Evolutionary conservation across 2,797 vertebrate genomes (phyloP), one percentile per base, ranked within the genome.

Genomic region (Tapirus indicus): DNA sequence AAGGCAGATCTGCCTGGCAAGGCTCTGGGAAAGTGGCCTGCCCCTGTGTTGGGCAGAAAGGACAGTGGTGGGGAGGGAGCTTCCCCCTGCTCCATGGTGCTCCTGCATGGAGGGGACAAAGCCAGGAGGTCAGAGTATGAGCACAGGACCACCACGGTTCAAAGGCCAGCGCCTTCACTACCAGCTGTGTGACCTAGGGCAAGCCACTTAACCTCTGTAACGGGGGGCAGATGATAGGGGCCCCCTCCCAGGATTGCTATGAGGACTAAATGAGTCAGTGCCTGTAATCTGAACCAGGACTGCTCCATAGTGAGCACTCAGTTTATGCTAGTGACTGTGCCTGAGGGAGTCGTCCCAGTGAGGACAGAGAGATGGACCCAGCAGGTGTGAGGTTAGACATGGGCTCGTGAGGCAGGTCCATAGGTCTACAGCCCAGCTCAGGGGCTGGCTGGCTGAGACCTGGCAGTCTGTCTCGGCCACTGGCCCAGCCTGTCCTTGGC

Each of bases 331-430:
- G 14, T 27, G 52, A 52, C 25, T 11, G 54, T 32, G 23, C 49
- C 66, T 0, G 6, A 54, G 16, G 54, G 12, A 35, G 23, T 21
- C 64, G 4, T 32, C 32, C 47, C 47, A 14, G 3, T 0, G 5
- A 41, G n/a, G 80, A 23, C 8, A 32, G 27, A 68, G 52, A 12
- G 14, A 44, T 38, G 58, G 60, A 41, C 20, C 47, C 54, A 13
- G 27, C 47, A 66, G n/a, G 62, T 3, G 0, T 2, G 69, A 80
- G 9, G 54, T 29, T 41, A 32, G 44, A 41, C 68, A 23, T 1
- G 0, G 0, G 25, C 20, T 47, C 16, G 32, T 0, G 9, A 47
- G 52, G 32, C 52, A 71, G 35, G 44, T 27, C 14, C 7, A 1
- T 23, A 35, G 41, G 41, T n/a, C 20, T n/a, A 8, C 5, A 32